These are phyloP conservation scores for Ctenodactylus gundi DNA, from an alignment of 2,113 vertebrate species.

Conservation along the genomic window DNA sequence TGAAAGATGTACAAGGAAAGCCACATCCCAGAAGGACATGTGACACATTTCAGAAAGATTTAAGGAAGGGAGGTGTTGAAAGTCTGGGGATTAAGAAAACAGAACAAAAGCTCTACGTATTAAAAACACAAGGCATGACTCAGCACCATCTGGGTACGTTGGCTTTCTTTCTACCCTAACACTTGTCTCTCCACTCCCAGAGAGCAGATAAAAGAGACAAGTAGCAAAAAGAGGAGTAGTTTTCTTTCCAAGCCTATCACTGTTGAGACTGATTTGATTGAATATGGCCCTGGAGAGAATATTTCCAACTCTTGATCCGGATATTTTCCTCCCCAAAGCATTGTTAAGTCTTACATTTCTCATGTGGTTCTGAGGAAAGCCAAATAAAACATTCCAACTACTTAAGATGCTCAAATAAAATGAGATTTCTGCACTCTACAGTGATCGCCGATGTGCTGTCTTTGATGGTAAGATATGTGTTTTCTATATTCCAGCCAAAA, in stretches of 20 bases:
- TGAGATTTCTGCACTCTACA: not conserved
- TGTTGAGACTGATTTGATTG: not conserved
- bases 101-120: not conserved
- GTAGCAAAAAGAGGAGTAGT: fast-evolving
- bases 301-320: not conserved
- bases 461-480: not conserved
- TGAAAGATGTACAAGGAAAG: not conserved
- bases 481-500: not conserved
- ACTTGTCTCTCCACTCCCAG: not conserved
- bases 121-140: not conserved
- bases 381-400: not conserved
- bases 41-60: not conserved
- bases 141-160: too few species aligned
- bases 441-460: too few species aligned
- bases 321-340: not conserved
- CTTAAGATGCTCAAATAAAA: not conserved
- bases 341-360: not conserved
- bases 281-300: not conserved
- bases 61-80: too few species aligned
- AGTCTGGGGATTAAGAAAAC: not conserved
- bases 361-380: not conserved
- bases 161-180: not conserved
- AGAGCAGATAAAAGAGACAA: not conserved
- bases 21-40: fast-evolving
- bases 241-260: not conserved